Percentiles rank a stretch among this genome's conserved stretches.
These are phyloP conservation scores for Bungarus multicinctus DNA, from an alignment of 2,113 vertebrate species.

Conservation along the genomic window DNA sequence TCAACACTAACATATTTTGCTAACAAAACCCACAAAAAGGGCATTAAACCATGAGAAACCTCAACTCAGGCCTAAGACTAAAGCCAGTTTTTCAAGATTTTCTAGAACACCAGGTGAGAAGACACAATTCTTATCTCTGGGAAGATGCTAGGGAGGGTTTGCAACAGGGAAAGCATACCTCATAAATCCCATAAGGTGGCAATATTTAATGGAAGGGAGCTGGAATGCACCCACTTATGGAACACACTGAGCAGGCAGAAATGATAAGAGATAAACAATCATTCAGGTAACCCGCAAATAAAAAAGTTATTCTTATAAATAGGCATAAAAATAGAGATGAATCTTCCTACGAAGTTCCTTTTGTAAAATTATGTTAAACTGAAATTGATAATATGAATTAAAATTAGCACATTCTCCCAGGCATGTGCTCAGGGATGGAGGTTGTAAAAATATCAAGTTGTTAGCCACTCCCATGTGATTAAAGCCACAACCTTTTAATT, in stretches of 20 bases:
- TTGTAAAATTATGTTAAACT: not conserved
- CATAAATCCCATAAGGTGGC: not conserved
- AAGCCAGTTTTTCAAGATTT: too few species aligned
- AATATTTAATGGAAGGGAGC: not conserved
- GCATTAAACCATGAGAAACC: not conserved
- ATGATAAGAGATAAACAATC: not conserved
- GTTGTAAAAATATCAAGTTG: not conserved
- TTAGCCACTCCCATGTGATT: not conserved
- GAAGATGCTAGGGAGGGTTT: too few species aligned
- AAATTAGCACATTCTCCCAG: not conserved
- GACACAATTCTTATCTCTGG: too few species aligned
- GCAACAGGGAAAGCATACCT: too few species aligned
- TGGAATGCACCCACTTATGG: not conserved
- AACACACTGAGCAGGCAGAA: not conserved
- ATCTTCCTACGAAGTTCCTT: not conserved
- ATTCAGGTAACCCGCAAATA: not conserved
- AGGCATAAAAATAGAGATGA: not conserved
- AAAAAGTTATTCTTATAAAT: not conserved
- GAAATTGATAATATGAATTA: not conserved
- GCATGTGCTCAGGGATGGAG: not conserved
- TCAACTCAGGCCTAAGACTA: not conserved
- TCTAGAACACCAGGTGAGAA: too few species aligned
- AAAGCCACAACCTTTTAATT: not conserved
- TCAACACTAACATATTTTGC: too few species aligned
- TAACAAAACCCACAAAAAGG: not conserved